These are phyloP conservation scores for Holacanthus passer DNA, from an alignment of 2,113 vertebrate species.

Conservation along the genomic window DNA sequence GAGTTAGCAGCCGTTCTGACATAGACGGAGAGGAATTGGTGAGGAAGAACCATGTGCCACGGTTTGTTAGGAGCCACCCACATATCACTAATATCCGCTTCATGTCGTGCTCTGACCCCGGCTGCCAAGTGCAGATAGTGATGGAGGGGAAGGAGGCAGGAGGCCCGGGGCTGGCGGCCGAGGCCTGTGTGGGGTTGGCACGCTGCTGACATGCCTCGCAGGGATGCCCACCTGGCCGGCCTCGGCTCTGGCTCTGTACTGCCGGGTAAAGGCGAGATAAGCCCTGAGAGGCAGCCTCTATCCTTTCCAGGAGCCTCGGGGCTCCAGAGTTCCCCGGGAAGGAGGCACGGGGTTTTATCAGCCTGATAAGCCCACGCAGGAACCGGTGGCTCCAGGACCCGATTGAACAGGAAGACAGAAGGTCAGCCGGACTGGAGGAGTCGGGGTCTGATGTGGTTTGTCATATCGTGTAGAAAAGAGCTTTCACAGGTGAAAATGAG, in stretches of 20 bases:
- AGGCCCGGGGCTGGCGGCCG: constrained; percentile 29
- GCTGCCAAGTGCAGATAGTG: constrained; percentile 65
- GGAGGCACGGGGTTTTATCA: constrained; percentile 69
- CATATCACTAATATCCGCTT: constrained; percentile 45
- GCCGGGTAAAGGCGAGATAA: constrained; percentile 72
- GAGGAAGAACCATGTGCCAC: constrained; percentile 1
- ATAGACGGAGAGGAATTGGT: background rate
- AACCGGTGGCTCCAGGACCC: constrained; percentile 58
- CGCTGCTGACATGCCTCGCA: constrained; percentile 46
- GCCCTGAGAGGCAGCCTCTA: constrained; percentile 64
- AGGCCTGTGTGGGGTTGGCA: constrained; percentile 44
- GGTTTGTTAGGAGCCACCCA: constrained; percentile 17
- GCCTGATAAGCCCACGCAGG: constrained; percentile 73
- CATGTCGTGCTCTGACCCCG: constrained; percentile 23
- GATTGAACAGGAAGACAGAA: constrained; percentile 57
- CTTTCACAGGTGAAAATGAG: background rate
- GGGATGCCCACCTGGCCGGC: constrained; percentile 74
- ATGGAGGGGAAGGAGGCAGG: constrained; percentile 35
- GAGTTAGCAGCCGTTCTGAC: background rate
- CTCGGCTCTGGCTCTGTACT: constrained; percentile 55
- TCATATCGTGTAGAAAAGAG: constrained; percentile 6
- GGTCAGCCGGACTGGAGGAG: constrained; percentile 41
- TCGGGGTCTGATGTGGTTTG: constrained; percentile 10
- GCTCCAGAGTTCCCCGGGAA: constrained; percentile 51
- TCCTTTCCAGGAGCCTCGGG: constrained; percentile 56